Evolutionary conservation across 2,113 vertebrate species (phyloP).

Genomic region (Macaca mulatta): DNA sequence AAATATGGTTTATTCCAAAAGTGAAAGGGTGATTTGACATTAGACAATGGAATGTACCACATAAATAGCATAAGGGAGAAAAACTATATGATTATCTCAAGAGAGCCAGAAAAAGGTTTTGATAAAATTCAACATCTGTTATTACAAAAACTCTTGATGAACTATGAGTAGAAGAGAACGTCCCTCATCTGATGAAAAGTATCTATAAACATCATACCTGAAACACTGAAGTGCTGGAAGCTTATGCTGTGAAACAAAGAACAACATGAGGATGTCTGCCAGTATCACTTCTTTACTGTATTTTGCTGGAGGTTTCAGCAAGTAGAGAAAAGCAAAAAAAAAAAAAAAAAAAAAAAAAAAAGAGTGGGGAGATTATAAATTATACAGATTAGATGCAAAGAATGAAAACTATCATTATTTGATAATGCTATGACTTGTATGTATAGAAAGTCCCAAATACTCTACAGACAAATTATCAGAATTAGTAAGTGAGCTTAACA

Average conservation of each 20-base stretch:
- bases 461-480: background rate
- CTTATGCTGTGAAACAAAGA: background rate
- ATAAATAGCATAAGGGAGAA: background rate
- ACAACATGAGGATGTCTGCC: background rate
- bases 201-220: background rate
- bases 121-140: background rate
- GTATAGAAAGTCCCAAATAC: background rate
- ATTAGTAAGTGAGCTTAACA: background rate
- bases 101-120: background rate
- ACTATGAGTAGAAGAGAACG: background rate
- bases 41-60: background rate
- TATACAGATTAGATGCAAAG: background rate
- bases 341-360: background rate
- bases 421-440: background rate
- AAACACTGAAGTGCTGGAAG: background rate
- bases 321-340: background rate
- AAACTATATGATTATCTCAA: background rate
- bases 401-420: background rate
- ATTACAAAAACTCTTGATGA: background rate
- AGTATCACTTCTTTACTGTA: background rate
- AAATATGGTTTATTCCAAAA: background rate
- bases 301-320: background rate
- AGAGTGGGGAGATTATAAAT: background rate
- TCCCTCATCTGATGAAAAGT: background rate
- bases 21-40: background rate